Conservation (phyloP, 2,888 invertebrate genomes). For the Elmis aenea region DNA sequence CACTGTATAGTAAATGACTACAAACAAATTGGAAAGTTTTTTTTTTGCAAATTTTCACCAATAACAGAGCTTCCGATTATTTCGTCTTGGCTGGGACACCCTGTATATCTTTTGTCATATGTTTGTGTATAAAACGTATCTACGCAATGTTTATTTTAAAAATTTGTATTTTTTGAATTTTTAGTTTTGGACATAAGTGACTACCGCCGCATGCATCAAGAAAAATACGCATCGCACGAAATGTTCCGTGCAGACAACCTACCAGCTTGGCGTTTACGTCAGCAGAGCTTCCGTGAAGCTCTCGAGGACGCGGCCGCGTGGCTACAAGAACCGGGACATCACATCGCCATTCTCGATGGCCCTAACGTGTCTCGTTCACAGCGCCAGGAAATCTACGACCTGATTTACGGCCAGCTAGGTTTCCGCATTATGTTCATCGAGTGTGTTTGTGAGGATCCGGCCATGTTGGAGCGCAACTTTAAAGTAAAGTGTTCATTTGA, state of each 20-base stretch:
- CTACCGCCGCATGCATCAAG: constrained; percentile 78
- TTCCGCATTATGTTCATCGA: constrained; percentile 89
- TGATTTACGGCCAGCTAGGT: constrained; percentile 66
- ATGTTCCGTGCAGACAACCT: constrained; percentile 83
- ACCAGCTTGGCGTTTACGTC: constrained; percentile 75
- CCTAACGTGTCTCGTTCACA: constrained; percentile 84
- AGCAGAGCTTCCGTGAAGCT: constrained; percentile 77
- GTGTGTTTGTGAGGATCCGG: constrained; percentile 80
- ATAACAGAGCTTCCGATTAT: too few species aligned
- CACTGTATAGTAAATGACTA: too few species aligned
- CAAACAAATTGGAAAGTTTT: too few species aligned
- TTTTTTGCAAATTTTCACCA: too few species aligned
- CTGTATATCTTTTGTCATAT: too few species aligned
- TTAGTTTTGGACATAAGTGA: constrained; percentile 90
- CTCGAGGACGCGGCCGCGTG: constrained; percentile 81
- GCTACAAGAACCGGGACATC: constrained; percentile 63
- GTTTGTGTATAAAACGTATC: too few species aligned
- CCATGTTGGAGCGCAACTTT: constrained; percentile 67
- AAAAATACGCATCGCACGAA: constrained; percentile 77
- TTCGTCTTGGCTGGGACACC: too few species aligned
- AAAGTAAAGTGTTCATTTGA: constrained; percentile 48
- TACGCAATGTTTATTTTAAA: too few species aligned
- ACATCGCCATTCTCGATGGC: constrained; percentile 73
- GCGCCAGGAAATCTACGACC: constrained; percentile 69
- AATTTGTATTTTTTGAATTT: constrained; percentile 11